Conservation (phyloP, 2,797 vertebrate species). For the Cygnus olor region DNA sequence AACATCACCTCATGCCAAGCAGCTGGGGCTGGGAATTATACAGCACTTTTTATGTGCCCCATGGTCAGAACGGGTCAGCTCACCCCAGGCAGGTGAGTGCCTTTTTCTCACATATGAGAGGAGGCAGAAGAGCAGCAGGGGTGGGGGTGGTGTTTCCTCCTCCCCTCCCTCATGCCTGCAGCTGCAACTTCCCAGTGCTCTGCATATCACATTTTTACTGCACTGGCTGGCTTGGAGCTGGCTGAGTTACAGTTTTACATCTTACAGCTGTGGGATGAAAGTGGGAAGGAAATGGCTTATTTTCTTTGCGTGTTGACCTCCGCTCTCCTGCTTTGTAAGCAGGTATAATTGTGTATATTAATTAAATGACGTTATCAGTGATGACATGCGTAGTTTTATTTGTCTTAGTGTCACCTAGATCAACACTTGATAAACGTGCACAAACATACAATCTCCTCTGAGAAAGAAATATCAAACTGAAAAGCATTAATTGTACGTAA, state of each 20-base stretch:
- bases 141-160: neutral
- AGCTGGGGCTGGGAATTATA: neutral
- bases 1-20: neutral
- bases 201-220: neutral
- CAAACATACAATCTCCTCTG: neutral
- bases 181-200: accelerated
- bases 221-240: neutral
- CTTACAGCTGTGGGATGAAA: neutral
- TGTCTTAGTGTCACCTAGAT: neutral
- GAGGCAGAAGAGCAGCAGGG: neutral
- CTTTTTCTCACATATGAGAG: neutral
- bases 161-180: neutral
- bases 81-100: neutral
- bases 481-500: neutral
- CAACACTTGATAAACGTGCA: neutral
- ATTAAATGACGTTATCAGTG: neutral
- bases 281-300: neutral
- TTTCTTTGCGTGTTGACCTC: neutral
- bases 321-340: neutral
- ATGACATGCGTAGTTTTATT: neutral
- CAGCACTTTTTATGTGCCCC: neutral
- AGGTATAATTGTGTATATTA: neutral
- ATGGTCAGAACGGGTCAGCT: neutral
- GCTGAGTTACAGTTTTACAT: neutral
- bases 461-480: neutral